Conservation (phyloP, 2,797 vertebrate genomes). For the Percopsis omiscomaycus region DNA sequence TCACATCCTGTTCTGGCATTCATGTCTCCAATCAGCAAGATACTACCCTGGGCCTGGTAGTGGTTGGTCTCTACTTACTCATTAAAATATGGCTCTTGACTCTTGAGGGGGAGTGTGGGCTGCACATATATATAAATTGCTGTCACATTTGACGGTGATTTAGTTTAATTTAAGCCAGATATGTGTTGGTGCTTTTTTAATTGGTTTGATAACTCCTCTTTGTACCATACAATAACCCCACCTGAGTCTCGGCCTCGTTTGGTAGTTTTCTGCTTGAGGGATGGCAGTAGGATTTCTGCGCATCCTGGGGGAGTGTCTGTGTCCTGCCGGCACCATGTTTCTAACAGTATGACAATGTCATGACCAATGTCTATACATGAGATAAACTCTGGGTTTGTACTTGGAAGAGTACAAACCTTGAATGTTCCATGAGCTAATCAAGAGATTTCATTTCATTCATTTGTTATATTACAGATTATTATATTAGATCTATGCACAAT, state of each 20-base stretch:
- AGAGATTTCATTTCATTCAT: neutral
- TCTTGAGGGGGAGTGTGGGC: neutral
- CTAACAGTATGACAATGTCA: constrained; percentile 11
- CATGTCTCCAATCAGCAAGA: constrained; percentile 9
- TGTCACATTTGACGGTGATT: neutral
- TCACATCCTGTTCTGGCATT: constrained; percentile 7
- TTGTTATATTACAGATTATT: too few relatives aligned
- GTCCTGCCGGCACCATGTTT: constrained; percentile 14
- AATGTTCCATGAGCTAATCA: neutral
- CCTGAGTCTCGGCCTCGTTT: neutral
- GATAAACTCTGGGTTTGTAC: constrained; percentile 1
- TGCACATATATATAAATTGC: constrained; percentile 2
- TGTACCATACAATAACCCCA: constrained; percentile 5
- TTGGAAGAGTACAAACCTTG: neutral
- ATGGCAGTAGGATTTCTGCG: neutral
- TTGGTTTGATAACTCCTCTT: neutral
- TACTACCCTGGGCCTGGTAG: constrained; percentile 16
- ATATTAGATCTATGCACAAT: too few relatives aligned
- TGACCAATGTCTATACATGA: neutral
- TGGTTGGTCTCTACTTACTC: constrained; percentile 10
- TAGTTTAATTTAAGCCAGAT: constrained; percentile 17
- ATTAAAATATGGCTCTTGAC: constrained; percentile 2
- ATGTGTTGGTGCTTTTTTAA: constrained; percentile 5
- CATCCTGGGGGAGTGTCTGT: constrained; percentile 12
- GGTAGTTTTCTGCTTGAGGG: neutral